Base-by-base conservation (phyloP, 1,140 invertebrate species). In the Odontomachus brunneus region DNA sequence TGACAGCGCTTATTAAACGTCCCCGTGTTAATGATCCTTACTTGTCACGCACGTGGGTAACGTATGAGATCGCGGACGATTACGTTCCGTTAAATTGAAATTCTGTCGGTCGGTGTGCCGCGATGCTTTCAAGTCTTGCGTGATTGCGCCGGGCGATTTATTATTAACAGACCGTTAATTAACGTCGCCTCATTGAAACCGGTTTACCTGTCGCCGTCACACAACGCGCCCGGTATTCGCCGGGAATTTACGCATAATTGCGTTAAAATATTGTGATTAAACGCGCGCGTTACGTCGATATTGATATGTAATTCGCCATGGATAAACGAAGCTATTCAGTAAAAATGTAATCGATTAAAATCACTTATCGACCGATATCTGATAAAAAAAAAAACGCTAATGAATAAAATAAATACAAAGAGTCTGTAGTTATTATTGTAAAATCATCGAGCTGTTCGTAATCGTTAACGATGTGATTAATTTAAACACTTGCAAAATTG, bases 31-130 rank as follows among this genome's bases (percentile, higher is more conserved):
- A 90, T 85, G 84, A 80, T 82, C 76, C 49, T 57, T 76, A 65
- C 66, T 76, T 74, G 87, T 89, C 89, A 83, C 82, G 82, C 84
- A 82, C 73, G 78, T 67, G 60, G 22, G 19, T 53, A 81, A 84
- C 85, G 62, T 87, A 87, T 84, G 82, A 74, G 85, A 87, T 59
- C 75, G 73, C 76, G 89, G 67, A 67, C 83, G 87, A 90, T 90
- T 89, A 90, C 84, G 69, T 84, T 89, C 69, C 74, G 84, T 88
- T 83, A 85, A 91, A 91, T 91, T 89, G 90, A 91, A 91, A 91
- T 90, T 88, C 83, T 83, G 74, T 74, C 60, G 76, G 65, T 87
- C 74, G 65, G 82, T 76, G 12, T 44, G 66, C 82, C 53, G 38
- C 51, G 84, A 82, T 83, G 63, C 59, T 74, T 76, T 73, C 67